Evolutionary conservation across 2,888 invertebrate species (phyloP).

Genomic region (Pristionchus maxplancki): DNA sequence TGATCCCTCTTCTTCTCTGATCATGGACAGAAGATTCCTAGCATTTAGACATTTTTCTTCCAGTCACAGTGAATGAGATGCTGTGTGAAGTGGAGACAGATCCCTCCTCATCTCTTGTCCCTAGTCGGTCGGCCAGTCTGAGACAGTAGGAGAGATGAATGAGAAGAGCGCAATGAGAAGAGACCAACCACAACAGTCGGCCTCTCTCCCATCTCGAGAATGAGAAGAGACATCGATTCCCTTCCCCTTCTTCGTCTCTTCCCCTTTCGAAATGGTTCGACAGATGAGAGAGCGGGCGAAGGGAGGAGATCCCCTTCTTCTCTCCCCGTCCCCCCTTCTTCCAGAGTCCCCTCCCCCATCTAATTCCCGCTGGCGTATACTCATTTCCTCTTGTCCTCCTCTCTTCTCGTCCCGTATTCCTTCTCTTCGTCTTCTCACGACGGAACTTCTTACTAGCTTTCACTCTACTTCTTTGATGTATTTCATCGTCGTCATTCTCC

Average conservation of each 20-base stretch:
- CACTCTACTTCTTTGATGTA: too few relatives aligned
- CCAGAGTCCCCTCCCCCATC: not conserved
- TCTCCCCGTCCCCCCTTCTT: not conserved
- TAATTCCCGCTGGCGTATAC: conserved; percentile 1
- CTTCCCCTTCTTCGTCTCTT: not conserved
- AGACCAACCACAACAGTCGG: not conserved
- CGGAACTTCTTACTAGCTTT: not conserved
- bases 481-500: too few relatives aligned
- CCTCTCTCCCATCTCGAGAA: not conserved
- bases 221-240: conserved; percentile 11
- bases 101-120: too few relatives aligned
- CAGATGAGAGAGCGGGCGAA: too few relatives aligned
- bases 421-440: not conserved
- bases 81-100: not conserved
- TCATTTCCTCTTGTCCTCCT: not conserved
- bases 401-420: conserved; percentile 12
- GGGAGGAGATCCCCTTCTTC: too few relatives aligned
- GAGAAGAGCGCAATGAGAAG: not conserved
- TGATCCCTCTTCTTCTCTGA: not conserved
- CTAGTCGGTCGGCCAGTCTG: too few relatives aligned
- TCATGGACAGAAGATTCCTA: not conserved
- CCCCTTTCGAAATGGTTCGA: not conserved
- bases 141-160: not conserved
- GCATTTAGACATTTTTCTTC: too few relatives aligned
- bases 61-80: not conserved